Conservation (phyloP, 2,888 invertebrate species). For the Catocala nupta region DNA sequence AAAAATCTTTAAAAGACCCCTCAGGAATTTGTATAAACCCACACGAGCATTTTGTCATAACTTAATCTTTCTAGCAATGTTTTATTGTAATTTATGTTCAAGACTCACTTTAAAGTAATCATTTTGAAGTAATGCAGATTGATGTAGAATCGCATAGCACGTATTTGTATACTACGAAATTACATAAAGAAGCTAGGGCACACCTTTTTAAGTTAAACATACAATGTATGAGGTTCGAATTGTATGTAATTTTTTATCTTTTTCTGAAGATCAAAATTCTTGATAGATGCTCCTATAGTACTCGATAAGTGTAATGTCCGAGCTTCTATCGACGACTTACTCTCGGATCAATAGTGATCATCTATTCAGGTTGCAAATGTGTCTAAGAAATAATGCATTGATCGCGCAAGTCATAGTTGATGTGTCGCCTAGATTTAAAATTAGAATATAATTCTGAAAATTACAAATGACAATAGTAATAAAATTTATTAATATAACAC, state of each 20-base stretch:
- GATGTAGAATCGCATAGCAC: too few species aligned
- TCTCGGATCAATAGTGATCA: constrained; percentile 6
- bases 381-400: not conserved
- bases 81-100: too few species aligned
- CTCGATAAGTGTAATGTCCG: not conserved
- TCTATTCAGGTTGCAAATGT: constrained; percentile 1
- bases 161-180: too few species aligned
- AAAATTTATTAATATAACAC: too few species aligned
- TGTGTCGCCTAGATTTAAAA: too few species aligned
- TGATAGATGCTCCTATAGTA: not conserved
- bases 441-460: too few species aligned
- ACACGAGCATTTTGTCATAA: not conserved
- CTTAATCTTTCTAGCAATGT: not conserved
- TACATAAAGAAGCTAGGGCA: too few species aligned
- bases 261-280: too few species aligned
- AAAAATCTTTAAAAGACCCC: not conserved
- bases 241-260: not conserved
- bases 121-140: too few species aligned
- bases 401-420: too few species aligned
- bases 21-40: not conserved
- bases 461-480: too few species aligned
- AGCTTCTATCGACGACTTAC: constrained; percentile 1
- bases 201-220: not conserved
- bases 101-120: too few species aligned
- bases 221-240: not conserved